phyloP scores from a whole-genome alignment of 2,113 vertebrate genomes.

The Rostratula benghalensis region DNA sequence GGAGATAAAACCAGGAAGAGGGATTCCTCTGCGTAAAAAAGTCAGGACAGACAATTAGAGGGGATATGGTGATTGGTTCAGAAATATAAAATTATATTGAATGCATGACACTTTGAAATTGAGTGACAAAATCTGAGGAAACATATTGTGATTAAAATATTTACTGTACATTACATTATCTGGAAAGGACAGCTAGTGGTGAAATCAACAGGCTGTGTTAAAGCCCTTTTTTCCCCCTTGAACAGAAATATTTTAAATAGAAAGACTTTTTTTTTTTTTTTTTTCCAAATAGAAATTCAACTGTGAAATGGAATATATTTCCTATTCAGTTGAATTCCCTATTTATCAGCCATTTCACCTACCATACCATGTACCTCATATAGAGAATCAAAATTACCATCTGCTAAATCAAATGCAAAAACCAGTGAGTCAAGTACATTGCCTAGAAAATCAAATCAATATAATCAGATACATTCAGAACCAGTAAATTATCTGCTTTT shows the following conservation, averaged over 20 bases:
- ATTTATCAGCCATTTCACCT: conserved; percentile 5
- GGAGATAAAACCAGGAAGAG: background rate
- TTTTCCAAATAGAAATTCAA: background rate
- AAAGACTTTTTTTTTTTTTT: background rate
- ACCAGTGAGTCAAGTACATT: background rate
- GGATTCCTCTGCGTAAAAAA: background rate
- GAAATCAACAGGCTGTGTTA: background rate
- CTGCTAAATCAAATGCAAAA: conserved; percentile 23
- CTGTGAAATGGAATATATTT: background rate
- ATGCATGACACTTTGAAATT: background rate
- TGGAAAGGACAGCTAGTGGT: background rate
- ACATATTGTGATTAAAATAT: background rate
- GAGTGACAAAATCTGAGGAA: background rate
- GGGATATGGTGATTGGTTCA: background rate
- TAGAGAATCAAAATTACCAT: background rate
- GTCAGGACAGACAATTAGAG: background rate
- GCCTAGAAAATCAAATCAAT: conserved; percentile 6
- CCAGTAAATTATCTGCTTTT: background rate
- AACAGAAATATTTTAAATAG: background rate
- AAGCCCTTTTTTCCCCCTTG: background rate
- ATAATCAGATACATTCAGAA: background rate
- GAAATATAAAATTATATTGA: background rate
- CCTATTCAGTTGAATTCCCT: background rate
- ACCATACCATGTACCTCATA: background rate
- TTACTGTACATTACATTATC: background rate